Evolutionary conservation across 2,888 invertebrate species (phyloP).

Genomic region (Nomada lathburiana): DNA sequence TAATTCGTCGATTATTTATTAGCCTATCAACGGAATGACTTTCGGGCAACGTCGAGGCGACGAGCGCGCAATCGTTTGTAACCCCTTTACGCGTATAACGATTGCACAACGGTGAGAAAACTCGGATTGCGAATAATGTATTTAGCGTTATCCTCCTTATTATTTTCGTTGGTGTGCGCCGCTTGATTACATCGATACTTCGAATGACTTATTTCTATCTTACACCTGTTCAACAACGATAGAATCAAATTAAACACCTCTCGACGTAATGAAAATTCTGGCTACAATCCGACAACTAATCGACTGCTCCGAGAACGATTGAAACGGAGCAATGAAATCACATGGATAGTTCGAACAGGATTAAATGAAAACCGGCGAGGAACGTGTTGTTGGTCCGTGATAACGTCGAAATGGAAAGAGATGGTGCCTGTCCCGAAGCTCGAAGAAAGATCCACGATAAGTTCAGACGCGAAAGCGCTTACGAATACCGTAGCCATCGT

Average conservation of each 20-base stretch:
- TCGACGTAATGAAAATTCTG: background rate
- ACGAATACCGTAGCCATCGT: constrained; percentile 42
- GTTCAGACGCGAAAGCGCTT: constrained; percentile 26
- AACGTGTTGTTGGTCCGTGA: constrained; percentile 4
- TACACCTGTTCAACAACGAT: no score
- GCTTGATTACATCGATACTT: no score
- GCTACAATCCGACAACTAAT: background rate
- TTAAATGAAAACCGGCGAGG: background rate
- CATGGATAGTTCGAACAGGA: no score
- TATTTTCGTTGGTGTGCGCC: no score
- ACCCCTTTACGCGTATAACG: background rate
- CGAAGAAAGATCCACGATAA: constrained; percentile 41
- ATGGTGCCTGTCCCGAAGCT: constrained; percentile 12
- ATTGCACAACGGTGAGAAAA: no score
- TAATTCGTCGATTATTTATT: constrained; percentile 39
- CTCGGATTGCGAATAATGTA: no score
- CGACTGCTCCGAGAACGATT: background rate
- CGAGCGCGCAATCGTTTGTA: background rate
- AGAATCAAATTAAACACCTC: no score
- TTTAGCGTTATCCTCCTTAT: no score
- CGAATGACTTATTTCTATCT: no score
- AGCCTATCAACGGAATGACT: background rate
- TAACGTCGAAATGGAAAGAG: background rate
- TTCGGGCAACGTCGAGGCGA: background rate
- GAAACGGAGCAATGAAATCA: background rate